Percentiles rank a stretch among this genome's conserved stretches.
Conservation (phyloP, 2,797 vertebrate species). For the Rhabdomys pumilio region DNA sequence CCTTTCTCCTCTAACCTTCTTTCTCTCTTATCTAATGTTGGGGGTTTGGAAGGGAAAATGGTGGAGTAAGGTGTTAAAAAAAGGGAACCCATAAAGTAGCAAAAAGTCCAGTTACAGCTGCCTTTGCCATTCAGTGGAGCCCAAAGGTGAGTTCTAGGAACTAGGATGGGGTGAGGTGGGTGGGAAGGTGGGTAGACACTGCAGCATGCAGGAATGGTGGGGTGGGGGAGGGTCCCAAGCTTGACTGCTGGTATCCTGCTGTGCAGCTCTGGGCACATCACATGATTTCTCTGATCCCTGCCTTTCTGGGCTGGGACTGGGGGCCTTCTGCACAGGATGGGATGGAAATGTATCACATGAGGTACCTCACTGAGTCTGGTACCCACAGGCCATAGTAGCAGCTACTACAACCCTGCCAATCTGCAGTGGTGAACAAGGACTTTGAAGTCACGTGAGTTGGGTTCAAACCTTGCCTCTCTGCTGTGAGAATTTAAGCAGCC, state of each 20-base stretch:
- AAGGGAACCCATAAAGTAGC: background rate
- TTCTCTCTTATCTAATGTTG: background rate
- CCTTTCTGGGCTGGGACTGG: background rate
- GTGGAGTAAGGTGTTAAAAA: background rate
- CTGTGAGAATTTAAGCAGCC: background rate
- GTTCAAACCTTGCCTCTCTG: background rate
- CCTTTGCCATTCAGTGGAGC: background rate
- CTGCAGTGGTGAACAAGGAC: fast-evolving
- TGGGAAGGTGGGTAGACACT: background rate
- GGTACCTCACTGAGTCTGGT: background rate
- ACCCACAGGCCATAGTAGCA: background rate
- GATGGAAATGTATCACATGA: background rate
- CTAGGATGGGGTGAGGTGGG: background rate
- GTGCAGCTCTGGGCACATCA: background rate
- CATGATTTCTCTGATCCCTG: background rate
- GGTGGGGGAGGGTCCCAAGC: background rate
- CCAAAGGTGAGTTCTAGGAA: background rate
- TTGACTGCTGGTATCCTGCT: background rate
- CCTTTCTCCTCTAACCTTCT: background rate
- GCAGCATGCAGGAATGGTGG: background rate
- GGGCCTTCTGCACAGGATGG: background rate
- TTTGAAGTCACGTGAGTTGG: background rate
- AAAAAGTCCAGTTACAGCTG: no score
- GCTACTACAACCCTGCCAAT: background rate
- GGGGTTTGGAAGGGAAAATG: background rate